These are phyloP conservation scores for Taxidea taxus DNA, from an alignment of 2,113 vertebrate genomes.

Conservation along the genomic window DNA sequence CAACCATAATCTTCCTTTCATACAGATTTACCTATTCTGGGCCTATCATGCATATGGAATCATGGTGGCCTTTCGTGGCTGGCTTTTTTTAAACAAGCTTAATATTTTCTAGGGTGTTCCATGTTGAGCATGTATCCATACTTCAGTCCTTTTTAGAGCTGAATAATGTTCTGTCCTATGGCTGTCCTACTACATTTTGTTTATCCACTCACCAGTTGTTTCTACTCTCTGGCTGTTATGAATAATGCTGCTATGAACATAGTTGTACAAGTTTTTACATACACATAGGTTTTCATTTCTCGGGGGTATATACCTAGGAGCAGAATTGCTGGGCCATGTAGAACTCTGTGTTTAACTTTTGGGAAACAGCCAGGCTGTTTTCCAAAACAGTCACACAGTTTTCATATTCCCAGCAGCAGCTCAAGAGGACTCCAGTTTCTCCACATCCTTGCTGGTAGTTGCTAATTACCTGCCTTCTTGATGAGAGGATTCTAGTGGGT, in stretches of 20 bases:
- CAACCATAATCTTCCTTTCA: neutral
- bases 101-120: neutral
- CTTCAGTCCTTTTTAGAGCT: neutral
- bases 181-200: neutral
- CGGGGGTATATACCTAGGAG: neutral
- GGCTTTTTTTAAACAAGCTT: neutral
- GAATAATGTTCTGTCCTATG: neutral
- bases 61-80: neutral
- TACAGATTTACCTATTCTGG: neutral
- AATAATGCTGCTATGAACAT: slow-evolving; percentile 31
- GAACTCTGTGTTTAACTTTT: neutral
- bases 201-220: neutral
- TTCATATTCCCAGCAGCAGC: neutral
- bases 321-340: neutral
- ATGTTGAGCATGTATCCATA: neutral
- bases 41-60: neutral
- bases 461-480: neutral
- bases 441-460: neutral
- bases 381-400: neutral
- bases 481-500: neutral
- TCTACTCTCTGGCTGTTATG: neutral
- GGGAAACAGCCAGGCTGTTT: neutral
- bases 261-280: neutral
- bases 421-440: neutral
- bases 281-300: neutral